Base-by-base conservation (phyloP, 2,797 vertebrate genomes). In the Numenius phaeopus region DNA sequence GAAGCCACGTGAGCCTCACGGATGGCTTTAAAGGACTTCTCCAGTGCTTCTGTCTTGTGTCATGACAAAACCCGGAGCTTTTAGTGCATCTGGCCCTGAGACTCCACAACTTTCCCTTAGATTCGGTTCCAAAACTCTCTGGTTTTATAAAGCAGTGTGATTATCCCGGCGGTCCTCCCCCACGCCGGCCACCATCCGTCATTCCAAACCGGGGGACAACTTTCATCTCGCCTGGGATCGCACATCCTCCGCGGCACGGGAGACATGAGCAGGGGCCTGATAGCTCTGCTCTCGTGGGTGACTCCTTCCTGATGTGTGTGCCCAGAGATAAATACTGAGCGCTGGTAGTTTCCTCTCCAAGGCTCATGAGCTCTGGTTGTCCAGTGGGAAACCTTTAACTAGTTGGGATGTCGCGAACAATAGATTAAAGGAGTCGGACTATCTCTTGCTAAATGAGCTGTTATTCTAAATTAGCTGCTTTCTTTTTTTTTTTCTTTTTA, bases 401-500 rank as follows among this genome's bases (percentile, higher is more conserved):
- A 49, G 87, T 52, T 69, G 89, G 85, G 93, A 84, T 65, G 57
- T 72, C 0, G 2, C 0, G 55, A 82, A 93, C 94, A 98, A 91
- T 73, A 70, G 92, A 97, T 98, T 95, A 96, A 96, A 96, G 71
- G 61, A 87, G 76, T 44, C 30, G 2, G 55, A 66, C 61, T 96
- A 96, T 95, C 94, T 94, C 91, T 89, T 92, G 64, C 30, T 96
- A 94, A 94, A 96, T 70, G 95, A 95, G 85, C 87, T 97, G 93
- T 92, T 94, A 59, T 92, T 94, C 87, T 77, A 95, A 96, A 93
- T 90, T 72, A 90, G 64, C 23, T 64, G 40, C 44, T 76, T 58
- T 42, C 44, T 34, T 27, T 23, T 34, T 39, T 42, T 58, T 67
- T 23, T 10, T 20, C 29, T 42, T 39, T 61, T 66, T 59, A 24